Conservation (phyloP, 1,140 invertebrate genomes). For the Cydia splendana region DNA sequence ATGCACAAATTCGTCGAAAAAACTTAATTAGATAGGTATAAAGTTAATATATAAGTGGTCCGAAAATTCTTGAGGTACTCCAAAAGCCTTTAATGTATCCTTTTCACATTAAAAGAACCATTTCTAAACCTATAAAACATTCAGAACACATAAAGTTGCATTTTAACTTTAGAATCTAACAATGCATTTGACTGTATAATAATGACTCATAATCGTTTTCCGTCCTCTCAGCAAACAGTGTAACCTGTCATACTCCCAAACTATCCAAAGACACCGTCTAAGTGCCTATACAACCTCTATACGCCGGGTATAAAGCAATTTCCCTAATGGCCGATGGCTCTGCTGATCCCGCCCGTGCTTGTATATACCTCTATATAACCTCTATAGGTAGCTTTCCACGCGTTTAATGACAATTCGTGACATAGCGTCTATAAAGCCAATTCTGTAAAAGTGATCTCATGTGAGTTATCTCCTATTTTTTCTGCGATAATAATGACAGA, state of each 20-base stretch:
- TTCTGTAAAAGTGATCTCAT: neutral
- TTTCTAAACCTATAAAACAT: too few species aligned
- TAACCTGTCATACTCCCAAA: slow-evolving; percentile 20
- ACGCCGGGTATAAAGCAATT: slow-evolving; percentile 61
- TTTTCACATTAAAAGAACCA: too few species aligned
- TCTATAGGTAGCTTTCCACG: neutral
- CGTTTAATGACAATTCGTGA: slow-evolving; percentile 10
- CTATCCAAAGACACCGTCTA: neutral
- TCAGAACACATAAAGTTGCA: neutral
- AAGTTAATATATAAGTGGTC: too few species aligned
- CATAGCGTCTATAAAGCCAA: neutral
- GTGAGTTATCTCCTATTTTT: neutral
- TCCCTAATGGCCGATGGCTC: slow-evolving; percentile 59
- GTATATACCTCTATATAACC: slow-evolving; percentile 6
- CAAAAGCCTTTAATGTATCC: too few species aligned
- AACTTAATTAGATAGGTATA: too few species aligned
- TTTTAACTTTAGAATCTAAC: neutral
- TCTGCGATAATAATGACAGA: neutral
- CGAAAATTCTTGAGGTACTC: too few species aligned
- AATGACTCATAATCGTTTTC: neutral
- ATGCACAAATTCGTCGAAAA: neutral
- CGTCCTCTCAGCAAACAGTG: neutral
- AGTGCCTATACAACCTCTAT: slow-evolving; percentile 43
- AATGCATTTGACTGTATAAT: neutral
- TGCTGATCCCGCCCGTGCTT: neutral